These are phyloP conservation scores for Sebastes diploproa DNA, from an alignment of 2,797 vertebrate species.

Conservation along the genomic window DNA sequence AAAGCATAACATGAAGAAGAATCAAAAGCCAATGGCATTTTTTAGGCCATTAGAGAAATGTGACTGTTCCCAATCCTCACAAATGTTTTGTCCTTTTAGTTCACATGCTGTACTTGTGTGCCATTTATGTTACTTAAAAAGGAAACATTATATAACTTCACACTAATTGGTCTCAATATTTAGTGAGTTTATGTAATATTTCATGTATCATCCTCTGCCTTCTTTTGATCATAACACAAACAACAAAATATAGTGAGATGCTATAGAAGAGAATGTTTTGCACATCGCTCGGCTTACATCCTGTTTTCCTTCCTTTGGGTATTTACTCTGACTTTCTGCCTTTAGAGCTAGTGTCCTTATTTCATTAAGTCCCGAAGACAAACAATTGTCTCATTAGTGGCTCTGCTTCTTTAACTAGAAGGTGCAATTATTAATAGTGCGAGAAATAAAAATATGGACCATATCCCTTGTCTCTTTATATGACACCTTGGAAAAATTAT, in stretches of 20 bases:
- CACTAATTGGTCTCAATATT: neutral
- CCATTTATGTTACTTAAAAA: neutral
- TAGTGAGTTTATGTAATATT: neutral
- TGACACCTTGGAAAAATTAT: neutral
- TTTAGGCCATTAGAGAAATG: neutral
- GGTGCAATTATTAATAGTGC: no score
- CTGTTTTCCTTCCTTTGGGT: neutral
- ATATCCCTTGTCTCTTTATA: no score
- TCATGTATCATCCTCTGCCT: neutral
- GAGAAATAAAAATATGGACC: no score
- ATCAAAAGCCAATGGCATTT: neutral
- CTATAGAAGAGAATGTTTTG: neutral
- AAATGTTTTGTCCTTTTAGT: neutral
- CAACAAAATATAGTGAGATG: neutral
- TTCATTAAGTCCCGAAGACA: conserved; percentile 19
- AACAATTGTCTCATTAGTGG: conserved; percentile 13
- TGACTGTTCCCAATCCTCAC: neutral
- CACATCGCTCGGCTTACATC: neutral
- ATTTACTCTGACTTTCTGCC: conserved; percentile 8
- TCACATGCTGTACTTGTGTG: neutral
- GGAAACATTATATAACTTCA: neutral
- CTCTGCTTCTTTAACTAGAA: no score
- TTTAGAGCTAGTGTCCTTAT: conserved; percentile 1
- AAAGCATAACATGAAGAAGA: neutral
- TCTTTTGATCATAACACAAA: neutral